Percentiles rank a stretch among this genome's conserved stretches.
Conservation (phyloP, 2,888 invertebrate genomes). For the Brachyptera risi region DNA sequence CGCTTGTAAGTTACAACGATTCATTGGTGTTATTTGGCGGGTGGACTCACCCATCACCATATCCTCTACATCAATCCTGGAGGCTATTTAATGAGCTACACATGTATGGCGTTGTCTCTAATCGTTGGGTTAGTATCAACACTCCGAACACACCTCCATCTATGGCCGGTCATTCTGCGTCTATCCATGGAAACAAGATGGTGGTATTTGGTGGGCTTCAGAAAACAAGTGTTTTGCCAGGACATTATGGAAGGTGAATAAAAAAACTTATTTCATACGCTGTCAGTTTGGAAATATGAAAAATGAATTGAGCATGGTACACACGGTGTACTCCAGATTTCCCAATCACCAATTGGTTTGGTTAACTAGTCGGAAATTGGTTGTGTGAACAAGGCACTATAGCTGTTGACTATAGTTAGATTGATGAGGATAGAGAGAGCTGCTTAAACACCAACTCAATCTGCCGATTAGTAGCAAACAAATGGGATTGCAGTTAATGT, state of each 20-base stretch:
- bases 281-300: too few species aligned
- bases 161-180: slow-evolving; percentile 90
- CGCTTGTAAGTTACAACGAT: slow-evolving; percentile 83
- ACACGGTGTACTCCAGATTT: too few species aligned
- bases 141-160: slow-evolving; percentile 64
- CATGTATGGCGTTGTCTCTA: slow-evolving; percentile 73
- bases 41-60: slow-evolving; percentile 87
- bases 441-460: too few species aligned
- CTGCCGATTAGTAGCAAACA: too few species aligned
- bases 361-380: too few species aligned
- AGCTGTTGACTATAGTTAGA: too few species aligned
- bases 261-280: too few species aligned
- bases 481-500: too few species aligned
- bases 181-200: slow-evolving; percentile 77
- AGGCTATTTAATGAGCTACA: slow-evolving; percentile 91
- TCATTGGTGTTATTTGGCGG: slow-evolving; percentile 88
- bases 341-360: too few species aligned
- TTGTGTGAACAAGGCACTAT: too few species aligned
- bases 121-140: slow-evolving; percentile 71
- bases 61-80: slow-evolving; percentile 77
- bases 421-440: too few species aligned
- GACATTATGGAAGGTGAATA: slow-evolving; percentile 34
- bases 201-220: slow-evolving; percentile 69
- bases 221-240: slow-evolving; percentile 30
- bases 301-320: not conserved